Evolutionary conservation across 1,140 invertebrate species (phyloP), one percentile per base, ranked within the genome.

Genomic region (Drosophila obscura): DNA sequence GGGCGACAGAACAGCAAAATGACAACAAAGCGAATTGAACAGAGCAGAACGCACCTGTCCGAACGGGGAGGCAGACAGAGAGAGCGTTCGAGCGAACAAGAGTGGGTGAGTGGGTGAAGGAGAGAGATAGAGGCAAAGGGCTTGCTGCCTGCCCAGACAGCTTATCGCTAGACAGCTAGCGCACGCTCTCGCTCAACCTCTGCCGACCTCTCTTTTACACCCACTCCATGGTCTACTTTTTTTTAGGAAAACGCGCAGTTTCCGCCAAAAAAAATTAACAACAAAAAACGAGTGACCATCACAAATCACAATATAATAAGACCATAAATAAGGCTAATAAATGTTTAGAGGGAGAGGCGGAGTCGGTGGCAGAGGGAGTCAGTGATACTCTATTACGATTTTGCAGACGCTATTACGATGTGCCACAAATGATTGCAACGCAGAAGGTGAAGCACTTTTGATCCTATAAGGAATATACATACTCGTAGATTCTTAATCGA

Each of bases 21-120:
- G 62, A 77, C 59, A 81, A 67, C 78, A 81, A 73, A 52, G 79
- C 73, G 55, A 80, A 75, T 51, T 65, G 53, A 77, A 77, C 59
- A 44, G 64, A 59, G 62, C 49, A 39, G 72, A 82, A 78, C 67
- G 59, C 78, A 87, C 82, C 81, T 87, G 81, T 78, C 82, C 60
- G 58, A 45, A 28, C 59, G 76, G 8, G 45, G 41, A 3, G 35
- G 15, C 13, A 15, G 46, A 31, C 15, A 9, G 22, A 15, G 16
- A 41, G n/a, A 15, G n/a, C 35, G n/a, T n/a, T 28, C 13, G 11
- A 22, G 35, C 1, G 5, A 24, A 5, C 22, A 11, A 26, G 39
- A 44, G 9, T 4, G 26, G 11, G 13, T 22, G 5, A 44, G 49
- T 43, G 9, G 22, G 48, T 22, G 22, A 22, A 6, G 22, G 15